Conservation (phyloP, 2,797 vertebrate genomes). For the Acanthopagrus latus region DNA sequence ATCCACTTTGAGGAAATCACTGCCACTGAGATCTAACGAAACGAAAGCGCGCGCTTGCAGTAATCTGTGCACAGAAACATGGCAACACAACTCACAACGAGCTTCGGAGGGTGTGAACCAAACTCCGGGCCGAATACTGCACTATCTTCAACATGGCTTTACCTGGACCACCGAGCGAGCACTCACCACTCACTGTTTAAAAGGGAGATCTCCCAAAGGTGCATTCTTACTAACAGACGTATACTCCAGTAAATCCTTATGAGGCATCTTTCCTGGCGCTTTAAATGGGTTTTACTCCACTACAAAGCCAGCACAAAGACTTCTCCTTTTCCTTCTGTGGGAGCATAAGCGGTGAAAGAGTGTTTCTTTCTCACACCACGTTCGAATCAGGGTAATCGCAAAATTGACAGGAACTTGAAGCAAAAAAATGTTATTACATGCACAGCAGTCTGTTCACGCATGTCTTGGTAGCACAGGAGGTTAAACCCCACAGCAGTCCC, state of each 20-base stretch:
- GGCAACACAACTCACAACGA: conserved; percentile 39
- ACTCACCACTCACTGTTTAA: conserved; percentile 65
- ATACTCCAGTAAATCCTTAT: conserved; percentile 42
- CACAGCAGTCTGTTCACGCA: conserved; percentile 49
- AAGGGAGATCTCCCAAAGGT: conserved; percentile 65
- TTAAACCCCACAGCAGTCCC: conserved; percentile 24
- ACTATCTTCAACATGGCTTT: conserved; percentile 57
- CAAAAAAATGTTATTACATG: conserved; percentile 42
- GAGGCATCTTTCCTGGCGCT: conserved; percentile 28
- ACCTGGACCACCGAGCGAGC: conserved; percentile 59
- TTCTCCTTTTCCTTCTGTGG: conserved; percentile 49
- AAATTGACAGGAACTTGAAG: conserved; percentile 46
- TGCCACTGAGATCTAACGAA: conserved; percentile 86
- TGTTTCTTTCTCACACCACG: conserved; percentile 47
- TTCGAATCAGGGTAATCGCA: conserved; percentile 78
- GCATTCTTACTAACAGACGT: conserved; percentile 52
- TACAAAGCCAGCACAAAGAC: conserved; percentile 80
- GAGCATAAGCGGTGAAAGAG: conserved; percentile 50
- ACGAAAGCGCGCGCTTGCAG: background rate
- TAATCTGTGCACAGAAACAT: conserved; percentile 48
- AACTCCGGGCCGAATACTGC: conserved; percentile 60
- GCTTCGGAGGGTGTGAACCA: conserved; percentile 33
- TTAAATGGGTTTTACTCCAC: conserved; percentile 59
- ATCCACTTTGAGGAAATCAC: conserved; percentile 92
- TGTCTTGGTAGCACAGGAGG: conserved; percentile 55